Conservation (phyloP, 2,888 invertebrate species). For the Latheticus oryzae region DNA sequence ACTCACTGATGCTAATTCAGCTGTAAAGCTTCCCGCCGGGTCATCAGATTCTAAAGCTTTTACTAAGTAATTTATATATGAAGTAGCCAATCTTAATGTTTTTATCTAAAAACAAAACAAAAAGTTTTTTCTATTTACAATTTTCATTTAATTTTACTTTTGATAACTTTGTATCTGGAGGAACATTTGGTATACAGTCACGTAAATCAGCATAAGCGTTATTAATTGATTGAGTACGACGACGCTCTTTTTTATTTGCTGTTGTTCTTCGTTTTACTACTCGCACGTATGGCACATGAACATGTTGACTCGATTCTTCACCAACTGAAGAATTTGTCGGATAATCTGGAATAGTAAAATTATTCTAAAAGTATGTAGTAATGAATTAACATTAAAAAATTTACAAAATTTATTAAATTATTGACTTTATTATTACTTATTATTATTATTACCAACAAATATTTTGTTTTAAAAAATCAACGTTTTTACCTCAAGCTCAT, state of each 20-base stretch:
- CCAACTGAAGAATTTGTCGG: slow-evolving; percentile 18
- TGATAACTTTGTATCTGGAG: slow-evolving; percentile 93
- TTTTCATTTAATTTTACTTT: slow-evolving; percentile 73
- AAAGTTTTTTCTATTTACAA: slow-evolving; percentile 38
- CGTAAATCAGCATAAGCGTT: slow-evolving; percentile 92
- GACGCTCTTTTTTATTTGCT: slow-evolving; percentile 93
- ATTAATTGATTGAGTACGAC: slow-evolving; percentile 94
- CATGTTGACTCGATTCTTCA: slow-evolving; percentile 31
- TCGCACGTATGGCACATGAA: slow-evolving; percentile 65
- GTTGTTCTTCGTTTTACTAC: slow-evolving; percentile 86
- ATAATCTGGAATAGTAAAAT: slow-evolving; percentile 24
- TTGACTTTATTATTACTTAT: no score
- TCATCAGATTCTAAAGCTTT: slow-evolving; percentile 89
- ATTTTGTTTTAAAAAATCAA: no score
- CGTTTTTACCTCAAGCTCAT: no score
- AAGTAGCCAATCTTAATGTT: slow-evolving; percentile 91
- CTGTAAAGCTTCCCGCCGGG: slow-evolving; percentile 86
- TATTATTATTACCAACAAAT: no score
- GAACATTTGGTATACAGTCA: slow-evolving; percentile 96
- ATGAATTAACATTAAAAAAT: no score
- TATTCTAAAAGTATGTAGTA: no score
- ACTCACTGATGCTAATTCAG: slow-evolving; percentile 74
- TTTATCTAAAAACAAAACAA: slow-evolving; percentile 82
- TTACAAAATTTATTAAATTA: no score
- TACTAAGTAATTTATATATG: slow-evolving; percentile 92